Conservation (phyloP, 2,888 invertebrate species). For the Acanthopleura granulata region DNA sequence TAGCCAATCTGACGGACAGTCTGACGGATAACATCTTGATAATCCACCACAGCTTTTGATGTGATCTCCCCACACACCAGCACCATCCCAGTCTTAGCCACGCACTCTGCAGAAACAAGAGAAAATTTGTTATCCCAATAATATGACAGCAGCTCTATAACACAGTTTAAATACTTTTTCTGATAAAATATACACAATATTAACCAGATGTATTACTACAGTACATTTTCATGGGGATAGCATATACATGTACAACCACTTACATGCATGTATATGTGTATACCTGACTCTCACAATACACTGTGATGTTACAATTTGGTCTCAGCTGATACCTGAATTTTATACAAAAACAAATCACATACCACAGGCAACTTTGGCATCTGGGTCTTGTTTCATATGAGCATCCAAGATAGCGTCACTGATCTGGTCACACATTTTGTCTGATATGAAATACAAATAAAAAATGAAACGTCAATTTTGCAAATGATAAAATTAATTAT, state of each 20-base stretch:
- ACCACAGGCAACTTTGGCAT: slow-evolving; percentile 96
- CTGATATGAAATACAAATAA: slow-evolving; percentile 40
- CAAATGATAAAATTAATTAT: too few relatives aligned
- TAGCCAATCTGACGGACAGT: slow-evolving; percentile 98
- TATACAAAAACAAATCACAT: neutral
- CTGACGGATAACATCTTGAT: slow-evolving; percentile 95
- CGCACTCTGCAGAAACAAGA: slow-evolving; percentile 78
- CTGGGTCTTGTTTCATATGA: slow-evolving; percentile 93
- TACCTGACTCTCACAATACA: too few relatives aligned
- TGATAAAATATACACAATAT: too few relatives aligned
- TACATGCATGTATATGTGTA: too few relatives aligned
- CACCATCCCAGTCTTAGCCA: slow-evolving; percentile 99
- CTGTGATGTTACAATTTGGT: too few relatives aligned
- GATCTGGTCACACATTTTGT: slow-evolving; percentile 73
- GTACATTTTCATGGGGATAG: too few relatives aligned
- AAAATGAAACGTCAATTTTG: too few relatives aligned
- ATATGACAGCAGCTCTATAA: too few relatives aligned
- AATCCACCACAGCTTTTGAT: slow-evolving; percentile 91
- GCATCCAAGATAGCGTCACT: slow-evolving; percentile 74
- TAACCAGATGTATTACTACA: too few relatives aligned
- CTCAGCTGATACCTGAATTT: neutral
- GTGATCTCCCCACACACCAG: slow-evolving; percentile 98
- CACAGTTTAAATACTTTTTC: too few relatives aligned
- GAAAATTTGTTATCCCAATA: too few relatives aligned
- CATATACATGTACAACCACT: too few relatives aligned